phyloP scores from a whole-genome alignment of 2,888 invertebrate species.

The Patella caerulea region DNA sequence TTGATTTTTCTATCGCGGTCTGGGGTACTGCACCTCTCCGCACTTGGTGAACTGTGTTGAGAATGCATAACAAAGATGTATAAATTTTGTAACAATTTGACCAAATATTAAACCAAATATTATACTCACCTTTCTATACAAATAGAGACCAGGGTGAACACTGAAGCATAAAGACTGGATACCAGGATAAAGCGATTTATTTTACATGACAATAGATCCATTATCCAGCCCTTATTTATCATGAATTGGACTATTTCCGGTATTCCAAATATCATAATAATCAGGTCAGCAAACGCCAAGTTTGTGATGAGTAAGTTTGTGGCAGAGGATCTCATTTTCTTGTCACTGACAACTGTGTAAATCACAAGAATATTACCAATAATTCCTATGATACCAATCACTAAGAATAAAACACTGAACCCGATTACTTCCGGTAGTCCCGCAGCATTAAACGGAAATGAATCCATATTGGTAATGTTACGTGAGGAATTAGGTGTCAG shows the following conservation, averaged over 20 bases:
- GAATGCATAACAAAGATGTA: no score
- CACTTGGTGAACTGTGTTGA: no score
- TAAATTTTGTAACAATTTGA: no score
- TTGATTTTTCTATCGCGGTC: no score
- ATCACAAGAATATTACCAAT: conserved; percentile 69
- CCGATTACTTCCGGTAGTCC: conserved; percentile 34
- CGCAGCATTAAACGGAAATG: conserved; percentile 6
- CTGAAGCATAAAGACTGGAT: conserved; percentile 71
- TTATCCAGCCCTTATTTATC: conserved; percentile 64
- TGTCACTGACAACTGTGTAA: conserved; percentile 66
- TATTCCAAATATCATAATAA: conserved; percentile 69
- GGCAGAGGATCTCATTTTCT: conserved; percentile 67
- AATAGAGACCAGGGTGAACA: conserved; percentile 71
- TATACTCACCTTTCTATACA: conserved; percentile 68
- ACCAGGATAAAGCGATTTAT: conserved; percentile 69
- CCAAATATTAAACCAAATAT: not conserved
- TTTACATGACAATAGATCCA: conserved; percentile 65
- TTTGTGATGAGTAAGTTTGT: conserved; percentile 70
- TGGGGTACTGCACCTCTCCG: no score
- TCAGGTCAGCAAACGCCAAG: conserved; percentile 69
- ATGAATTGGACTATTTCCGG: conserved; percentile 70
- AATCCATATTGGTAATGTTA: no score
- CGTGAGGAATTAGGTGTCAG: no score
- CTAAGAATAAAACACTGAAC: conserved; percentile 63
- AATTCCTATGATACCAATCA: conserved; percentile 66